These are phyloP conservation scores for Sciurus carolinensis DNA, from an alignment of 2,797 vertebrate species.

Conservation along the genomic window DNA sequence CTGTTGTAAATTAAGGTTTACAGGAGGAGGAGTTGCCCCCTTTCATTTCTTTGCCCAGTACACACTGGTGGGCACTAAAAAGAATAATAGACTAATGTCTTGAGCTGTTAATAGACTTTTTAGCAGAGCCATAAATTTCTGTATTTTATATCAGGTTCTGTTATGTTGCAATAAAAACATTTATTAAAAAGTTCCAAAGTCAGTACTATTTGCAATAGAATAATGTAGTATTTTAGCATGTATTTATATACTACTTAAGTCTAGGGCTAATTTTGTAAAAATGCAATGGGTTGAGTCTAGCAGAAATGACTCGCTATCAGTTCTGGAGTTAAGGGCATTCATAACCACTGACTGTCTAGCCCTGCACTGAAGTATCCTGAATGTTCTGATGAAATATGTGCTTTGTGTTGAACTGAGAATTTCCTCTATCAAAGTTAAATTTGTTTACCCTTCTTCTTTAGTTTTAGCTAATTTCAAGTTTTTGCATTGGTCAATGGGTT, in stretches of 20 bases:
- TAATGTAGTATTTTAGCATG: neutral
- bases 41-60: neutral
- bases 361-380: neutral
- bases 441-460: neutral
- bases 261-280: neutral
- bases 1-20: conserved; percentile 5
- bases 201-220: neutral
- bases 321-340: neutral
- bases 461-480: neutral
- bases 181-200: conserved; percentile 8
- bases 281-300: neutral
- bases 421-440: conserved; percentile 20
- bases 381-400: neutral
- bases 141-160: neutral
- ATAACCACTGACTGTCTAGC: accelerated
- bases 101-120: neutral
- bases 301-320: neutral
- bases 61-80: neutral
- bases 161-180: neutral
- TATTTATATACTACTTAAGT: neutral
- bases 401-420: neutral
- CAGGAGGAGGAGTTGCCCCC: neutral
- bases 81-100: neutral
- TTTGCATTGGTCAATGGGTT: neutral
- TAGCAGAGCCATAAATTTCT: neutral